phyloP scores from a whole-genome alignment of 2,888 invertebrate genomes.

The Drosophila dives region DNA sequence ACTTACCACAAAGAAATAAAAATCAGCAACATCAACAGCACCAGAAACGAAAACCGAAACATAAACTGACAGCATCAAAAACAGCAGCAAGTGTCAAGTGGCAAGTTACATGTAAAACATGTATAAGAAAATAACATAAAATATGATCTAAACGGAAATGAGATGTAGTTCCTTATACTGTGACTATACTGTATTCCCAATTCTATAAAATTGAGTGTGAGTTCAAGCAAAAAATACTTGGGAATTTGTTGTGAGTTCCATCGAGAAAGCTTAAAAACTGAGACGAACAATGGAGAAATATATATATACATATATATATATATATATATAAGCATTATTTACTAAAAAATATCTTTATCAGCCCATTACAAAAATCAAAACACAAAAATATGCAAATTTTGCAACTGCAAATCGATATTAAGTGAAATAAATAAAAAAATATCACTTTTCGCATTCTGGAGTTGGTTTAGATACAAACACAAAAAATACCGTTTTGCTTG shows the following conservation, averaged over 20 bases:
- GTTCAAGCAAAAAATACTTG: neutral
- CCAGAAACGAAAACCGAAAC: neutral
- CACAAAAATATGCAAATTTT: neutral
- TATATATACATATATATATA: neutral
- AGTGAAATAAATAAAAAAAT: neutral
- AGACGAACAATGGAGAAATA: too few relatives aligned
- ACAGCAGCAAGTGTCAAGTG: conserved; percentile 18
- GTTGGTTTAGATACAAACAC: neutral
- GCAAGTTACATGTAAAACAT: too few relatives aligned
- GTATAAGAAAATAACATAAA: neutral
- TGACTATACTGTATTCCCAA: too few relatives aligned
- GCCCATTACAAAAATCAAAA: neutral
- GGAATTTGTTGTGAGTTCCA: too few relatives aligned
- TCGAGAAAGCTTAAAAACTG: too few relatives aligned
- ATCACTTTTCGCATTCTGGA: neutral
- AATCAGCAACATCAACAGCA: neutral
- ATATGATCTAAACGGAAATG: too few relatives aligned
- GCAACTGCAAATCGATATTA: neutral
- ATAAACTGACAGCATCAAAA: conserved; percentile 20
- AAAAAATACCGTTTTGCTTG: neutral
- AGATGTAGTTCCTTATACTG: too few relatives aligned
- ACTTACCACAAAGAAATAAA: conserved; percentile 26
- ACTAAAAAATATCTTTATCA: neutral
- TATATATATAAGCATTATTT: neutral
- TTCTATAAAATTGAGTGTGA: neutral